Evolutionary conservation across 2,113 vertebrate genomes (phyloP), one percentile per base, ranked within the genome.

Genomic region (Neogale vison): DNA sequence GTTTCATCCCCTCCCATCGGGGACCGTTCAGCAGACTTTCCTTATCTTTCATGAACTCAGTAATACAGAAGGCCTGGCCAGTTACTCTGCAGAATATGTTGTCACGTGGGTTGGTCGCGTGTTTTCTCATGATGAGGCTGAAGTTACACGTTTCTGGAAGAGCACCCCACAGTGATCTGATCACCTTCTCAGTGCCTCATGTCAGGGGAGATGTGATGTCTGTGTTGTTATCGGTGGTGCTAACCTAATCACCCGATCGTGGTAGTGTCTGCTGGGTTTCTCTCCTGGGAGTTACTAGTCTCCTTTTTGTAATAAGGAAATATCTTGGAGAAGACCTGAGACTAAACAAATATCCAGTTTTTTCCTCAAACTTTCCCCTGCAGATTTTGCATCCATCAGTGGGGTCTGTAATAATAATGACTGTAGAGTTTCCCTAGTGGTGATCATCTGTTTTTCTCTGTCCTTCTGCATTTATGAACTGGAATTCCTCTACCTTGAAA

Each of bases 221-320:
- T 85, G 36, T 59, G 59, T 29, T 59, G 59, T 29, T n/a, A 47
- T 3, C 3, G 24, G 55, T 13, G 36, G 74, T 0, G 20, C 6
- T 59, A 26, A 74, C 47, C 61, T 21, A 1, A 31, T 59, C 15
- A 31, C 7, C 18, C 4, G 26, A 50, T 2, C 18, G 26, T 14
- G 14, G 45, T 4, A 14, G 7, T 2, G 4, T 31, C 84, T 79
- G 50, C 50, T 24, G 39, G 21, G 57, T 59, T 74, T 88, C 88
- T 67, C 17, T 47, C n/a, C 65, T 65, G 10, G 69, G 2, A 65
- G 67, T n/a, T 34, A 59, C 31, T 76, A 4, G 36, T 34, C 57
- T 82, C 26, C 39, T 92, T 59, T 89, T 72, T 23, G n/a, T 80
- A 80, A 72, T 85, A 59, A 93, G 47, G n/a, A 65, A 29, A 7